Evolutionary conservation across 2,797 vertebrate species (phyloP).

Genomic region (Silurus aristotelis): DNA sequence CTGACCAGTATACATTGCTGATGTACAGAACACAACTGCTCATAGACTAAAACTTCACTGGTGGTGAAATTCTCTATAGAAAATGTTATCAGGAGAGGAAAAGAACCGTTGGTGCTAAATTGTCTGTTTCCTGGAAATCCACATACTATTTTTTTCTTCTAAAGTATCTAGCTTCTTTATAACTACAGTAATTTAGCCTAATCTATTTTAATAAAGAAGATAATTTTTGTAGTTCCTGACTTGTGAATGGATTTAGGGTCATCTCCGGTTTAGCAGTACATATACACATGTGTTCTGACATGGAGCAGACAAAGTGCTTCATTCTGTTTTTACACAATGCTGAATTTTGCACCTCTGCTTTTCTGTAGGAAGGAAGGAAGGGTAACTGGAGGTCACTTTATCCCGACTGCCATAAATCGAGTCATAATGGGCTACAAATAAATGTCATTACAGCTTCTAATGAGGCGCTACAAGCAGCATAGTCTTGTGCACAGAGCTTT

Average conservation of each 20-base stretch:
- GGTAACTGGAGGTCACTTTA: neutral
- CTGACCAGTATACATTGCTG: neutral
- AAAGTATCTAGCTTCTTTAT: neutral
- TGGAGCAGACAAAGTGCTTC: neutral
- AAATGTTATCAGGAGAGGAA: neutral
- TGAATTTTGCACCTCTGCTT: neutral
- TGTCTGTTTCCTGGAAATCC: neutral
- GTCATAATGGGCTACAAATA: slow-evolving; percentile 6
- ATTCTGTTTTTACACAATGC: neutral
- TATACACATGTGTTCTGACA: too few species aligned
- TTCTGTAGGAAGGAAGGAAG: neutral
- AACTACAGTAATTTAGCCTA: neutral
- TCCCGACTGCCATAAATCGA: slow-evolving; percentile 10
- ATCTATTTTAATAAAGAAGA: neutral
- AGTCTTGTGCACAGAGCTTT: neutral
- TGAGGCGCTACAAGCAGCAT: neutral
- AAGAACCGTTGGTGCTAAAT: neutral
- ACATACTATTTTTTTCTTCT: neutral
- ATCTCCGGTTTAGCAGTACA: neutral
- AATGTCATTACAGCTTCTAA: slow-evolving; percentile 21
- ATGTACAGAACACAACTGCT: neutral
- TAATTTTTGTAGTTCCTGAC: neutral
- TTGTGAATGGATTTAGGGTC: neutral
- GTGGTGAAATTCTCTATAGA: neutral
- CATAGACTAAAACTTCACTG: neutral